A percentile compares a stretch with the other conserved stretches of the same genome.
Evolutionary conservation across 1,140 invertebrate genomes (phyloP).

Genomic region (Drosophila arawakana): DNA sequence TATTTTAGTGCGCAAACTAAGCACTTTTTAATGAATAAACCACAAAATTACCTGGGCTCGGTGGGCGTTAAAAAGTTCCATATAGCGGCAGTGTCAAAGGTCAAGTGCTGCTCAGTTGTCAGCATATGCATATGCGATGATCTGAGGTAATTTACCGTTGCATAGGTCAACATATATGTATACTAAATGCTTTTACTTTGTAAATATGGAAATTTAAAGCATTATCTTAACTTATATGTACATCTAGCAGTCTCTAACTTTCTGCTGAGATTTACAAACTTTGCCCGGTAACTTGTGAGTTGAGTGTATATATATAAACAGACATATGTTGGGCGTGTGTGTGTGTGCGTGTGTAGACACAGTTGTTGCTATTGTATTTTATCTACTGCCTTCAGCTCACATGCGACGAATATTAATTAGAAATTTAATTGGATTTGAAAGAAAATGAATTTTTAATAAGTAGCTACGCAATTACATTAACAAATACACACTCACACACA

Average conservation of each 20-base stretch:
- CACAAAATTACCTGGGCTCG: conserved; percentile 62
- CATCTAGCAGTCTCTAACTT: neutral
- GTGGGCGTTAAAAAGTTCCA: conserved; percentile 21
- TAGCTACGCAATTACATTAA: conserved; percentile 61
- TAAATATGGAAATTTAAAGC: conserved; percentile 22
- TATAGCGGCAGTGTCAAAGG: conserved; percentile 31
- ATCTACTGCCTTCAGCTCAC: conserved; percentile 42
- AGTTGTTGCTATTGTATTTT: conserved; percentile 40
- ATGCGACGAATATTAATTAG: conserved; percentile 68
- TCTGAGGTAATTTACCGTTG: conserved; percentile 21
- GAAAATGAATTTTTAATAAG: conserved; percentile 77
- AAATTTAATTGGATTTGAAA: conserved; percentile 79
- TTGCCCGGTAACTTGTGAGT: conserved; percentile 9
- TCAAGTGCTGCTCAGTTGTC: conserved; percentile 30
- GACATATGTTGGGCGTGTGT: neutral
- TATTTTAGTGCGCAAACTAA: conserved; percentile 62
- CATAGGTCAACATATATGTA: conserved; percentile 12
- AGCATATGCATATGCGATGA: no score
- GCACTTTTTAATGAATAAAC: conserved; percentile 76
- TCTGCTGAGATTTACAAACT: conserved; percentile 20
- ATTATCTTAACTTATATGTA: conserved; percentile 18
- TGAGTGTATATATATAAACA: neutral
- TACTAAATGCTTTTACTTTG: conserved; percentile 20
- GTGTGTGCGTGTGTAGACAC: conserved; percentile 22
- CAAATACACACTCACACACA: conserved; percentile 27